These are phyloP conservation scores for Brachyptera putata DNA, from an alignment of 2,888 invertebrate genomes.

Conservation along the genomic window DNA sequence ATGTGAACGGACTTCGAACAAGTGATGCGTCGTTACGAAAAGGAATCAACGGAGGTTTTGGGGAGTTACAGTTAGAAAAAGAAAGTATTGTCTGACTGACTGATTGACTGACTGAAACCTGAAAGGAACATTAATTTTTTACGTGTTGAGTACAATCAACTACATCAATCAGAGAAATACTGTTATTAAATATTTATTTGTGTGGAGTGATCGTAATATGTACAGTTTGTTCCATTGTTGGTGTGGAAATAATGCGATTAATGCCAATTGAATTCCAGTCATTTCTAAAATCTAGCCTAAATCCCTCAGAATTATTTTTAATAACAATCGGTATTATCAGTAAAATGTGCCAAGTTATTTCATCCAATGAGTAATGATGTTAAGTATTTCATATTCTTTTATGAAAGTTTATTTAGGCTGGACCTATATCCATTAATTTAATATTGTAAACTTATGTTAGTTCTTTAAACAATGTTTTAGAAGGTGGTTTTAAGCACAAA, in stretches of 20 bases:
- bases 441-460: constrained; percentile 16
- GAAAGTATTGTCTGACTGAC: constrained; percentile 54
- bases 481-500: constrained; percentile 18
- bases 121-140: not conserved
- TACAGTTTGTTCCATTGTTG: not conserved
- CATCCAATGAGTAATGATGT: constrained; percentile 8
- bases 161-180: no score
- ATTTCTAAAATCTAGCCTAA: constrained; percentile 14
- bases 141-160: not conserved
- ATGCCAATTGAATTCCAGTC: constrained; percentile 17
- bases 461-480: constrained; percentile 5
- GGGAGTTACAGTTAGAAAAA: constrained; percentile 53
- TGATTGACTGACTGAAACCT: not conserved
- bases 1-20: constrained; percentile 64
- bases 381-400: constrained; percentile 12
- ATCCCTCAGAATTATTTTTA: constrained; percentile 13
- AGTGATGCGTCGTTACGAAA: constrained; percentile 57
- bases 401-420: constrained; percentile 21
- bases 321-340: constrained; percentile 22
- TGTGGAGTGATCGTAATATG: constrained; percentile 8
- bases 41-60: constrained; percentile 49
- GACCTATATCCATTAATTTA: no score
- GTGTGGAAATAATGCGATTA: constrained; percentile 12
- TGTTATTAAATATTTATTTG: constrained; percentile 22
- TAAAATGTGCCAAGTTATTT: constrained; percentile 20